phyloP scores from a whole-genome alignment of 2,797 vertebrate genomes.

The Arnoldichthys spilopterus region DNA sequence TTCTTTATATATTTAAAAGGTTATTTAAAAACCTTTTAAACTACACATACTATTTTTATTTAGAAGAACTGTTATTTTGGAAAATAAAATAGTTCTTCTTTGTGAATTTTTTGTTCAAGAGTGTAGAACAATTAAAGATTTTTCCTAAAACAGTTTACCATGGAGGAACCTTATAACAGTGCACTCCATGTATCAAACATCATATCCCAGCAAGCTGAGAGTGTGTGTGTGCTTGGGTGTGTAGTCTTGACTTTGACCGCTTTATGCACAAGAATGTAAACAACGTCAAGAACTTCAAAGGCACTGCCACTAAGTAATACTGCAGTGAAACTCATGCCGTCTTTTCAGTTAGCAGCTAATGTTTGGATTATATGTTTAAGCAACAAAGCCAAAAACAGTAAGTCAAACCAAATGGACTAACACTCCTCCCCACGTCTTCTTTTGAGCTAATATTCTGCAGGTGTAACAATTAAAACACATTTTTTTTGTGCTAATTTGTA shows the following conservation, averaged over 20 bases:
- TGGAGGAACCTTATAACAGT: slow-evolving; percentile 14
- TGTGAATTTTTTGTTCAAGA: no score
- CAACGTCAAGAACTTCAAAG: slow-evolving; percentile 25
- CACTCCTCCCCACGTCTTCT: neutral
- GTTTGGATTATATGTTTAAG: slow-evolving; percentile 6
- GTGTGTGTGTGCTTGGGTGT: slow-evolving; percentile 42
- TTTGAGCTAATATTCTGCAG: slow-evolving; percentile 32
- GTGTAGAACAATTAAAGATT: no score
- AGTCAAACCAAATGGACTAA: slow-evolving; percentile 1
- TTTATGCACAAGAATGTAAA: slow-evolving; percentile 34
- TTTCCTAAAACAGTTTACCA: no score
- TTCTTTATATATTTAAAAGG: no score
- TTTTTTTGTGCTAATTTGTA: slow-evolving; percentile 19
- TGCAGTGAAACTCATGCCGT: neutral
- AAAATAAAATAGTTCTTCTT: no score
- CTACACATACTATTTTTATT: no score
- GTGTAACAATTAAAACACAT: slow-evolving; percentile 34
- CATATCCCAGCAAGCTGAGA: slow-evolving; percentile 64
- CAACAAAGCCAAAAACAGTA: neutral
- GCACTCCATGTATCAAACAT: slow-evolving; percentile 72
- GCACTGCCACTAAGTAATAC: neutral
- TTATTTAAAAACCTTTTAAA: no score
- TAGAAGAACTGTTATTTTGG: no score
- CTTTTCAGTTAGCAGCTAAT: neutral
- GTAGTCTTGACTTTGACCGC: slow-evolving; percentile 17